Evolutionary conservation across 2,888 invertebrate genomes (phyloP).

Genomic region (Tipula lateralis): DNA sequence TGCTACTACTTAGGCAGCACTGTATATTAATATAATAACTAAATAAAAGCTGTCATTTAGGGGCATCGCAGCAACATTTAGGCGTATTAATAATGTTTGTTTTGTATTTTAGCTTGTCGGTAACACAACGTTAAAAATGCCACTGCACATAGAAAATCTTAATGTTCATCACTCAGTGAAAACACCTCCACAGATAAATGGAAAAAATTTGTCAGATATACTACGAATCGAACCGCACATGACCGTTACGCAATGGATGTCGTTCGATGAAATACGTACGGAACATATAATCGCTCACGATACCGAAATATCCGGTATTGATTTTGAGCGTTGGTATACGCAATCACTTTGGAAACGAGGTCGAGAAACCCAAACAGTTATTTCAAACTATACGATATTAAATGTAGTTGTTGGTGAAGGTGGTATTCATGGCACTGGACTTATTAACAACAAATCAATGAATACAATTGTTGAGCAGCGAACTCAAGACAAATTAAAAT

Average conservation of each 20-base stretch:
- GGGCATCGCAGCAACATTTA: not conserved
- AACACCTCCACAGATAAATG: conserved; percentile 45
- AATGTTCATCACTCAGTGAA: conserved; percentile 43
- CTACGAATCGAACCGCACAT: conserved; percentile 45
- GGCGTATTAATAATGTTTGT: not conserved
- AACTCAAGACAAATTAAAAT: not conserved
- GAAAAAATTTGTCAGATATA: conserved; percentile 43
- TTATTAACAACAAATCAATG: conserved; percentile 40
- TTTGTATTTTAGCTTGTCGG: conserved; percentile 40
- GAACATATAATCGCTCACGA: conserved; percentile 40
- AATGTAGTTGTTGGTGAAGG: conserved; percentile 45
- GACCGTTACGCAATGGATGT: conserved; percentile 33
- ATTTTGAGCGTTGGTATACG: conserved; percentile 49
- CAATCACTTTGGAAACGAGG: conserved; percentile 44
- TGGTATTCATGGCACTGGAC: conserved; percentile 42
- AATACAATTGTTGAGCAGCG: conserved; percentile 39
- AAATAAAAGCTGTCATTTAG: not conserved
- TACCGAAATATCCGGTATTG: conserved; percentile 44
- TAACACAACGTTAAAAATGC: conserved; percentile 47
- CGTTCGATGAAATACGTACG: conserved; percentile 35
- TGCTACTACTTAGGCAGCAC: not conserved
- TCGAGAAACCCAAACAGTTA: conserved; percentile 46
- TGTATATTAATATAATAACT: not conserved
- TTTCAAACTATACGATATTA: conserved; percentile 50
- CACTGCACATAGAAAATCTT: conserved; percentile 46